phyloP scores from a whole-genome alignment of 2,113 vertebrate species.

The Cynocephalus volans region DNA sequence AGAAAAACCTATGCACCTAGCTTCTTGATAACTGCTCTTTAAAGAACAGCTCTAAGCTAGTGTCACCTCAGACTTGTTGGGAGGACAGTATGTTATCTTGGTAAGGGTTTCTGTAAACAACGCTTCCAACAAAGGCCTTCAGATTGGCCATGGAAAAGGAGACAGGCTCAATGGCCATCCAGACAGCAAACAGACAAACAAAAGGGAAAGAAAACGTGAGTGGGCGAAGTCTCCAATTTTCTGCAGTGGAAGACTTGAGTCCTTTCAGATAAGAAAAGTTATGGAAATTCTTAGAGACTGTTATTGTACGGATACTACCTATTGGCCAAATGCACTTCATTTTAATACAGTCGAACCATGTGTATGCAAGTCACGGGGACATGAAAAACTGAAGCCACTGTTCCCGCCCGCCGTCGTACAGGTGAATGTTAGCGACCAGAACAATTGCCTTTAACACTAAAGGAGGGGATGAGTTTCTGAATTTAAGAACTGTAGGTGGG shows the following conservation, averaged over 20 bases:
- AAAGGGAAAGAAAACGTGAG: constrained; percentile 84
- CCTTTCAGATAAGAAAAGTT: constrained; percentile 90
- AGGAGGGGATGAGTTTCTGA: constrained; percentile 70
- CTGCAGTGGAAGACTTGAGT: constrained; percentile 93
- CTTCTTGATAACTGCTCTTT: constrained; percentile 23
- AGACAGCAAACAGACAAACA: constrained; percentile 82
- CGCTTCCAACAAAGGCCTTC: constrained; percentile 86
- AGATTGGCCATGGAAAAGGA: constrained; percentile 87
- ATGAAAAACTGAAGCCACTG: not conserved
- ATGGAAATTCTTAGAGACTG: constrained; percentile 86
- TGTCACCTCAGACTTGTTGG: constrained; percentile 1
- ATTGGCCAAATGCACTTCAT: constrained; percentile 89
- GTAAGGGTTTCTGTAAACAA: constrained; percentile 82
- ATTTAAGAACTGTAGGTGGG: constrained; percentile 36
- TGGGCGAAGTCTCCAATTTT: constrained; percentile 90
- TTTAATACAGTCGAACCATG: constrained; percentile 80
- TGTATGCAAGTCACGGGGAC: not conserved
- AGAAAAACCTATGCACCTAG: not conserved
- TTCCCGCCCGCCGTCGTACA: not conserved
- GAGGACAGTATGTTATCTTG: constrained; percentile 59
- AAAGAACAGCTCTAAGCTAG: not conserved
- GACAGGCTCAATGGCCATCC: constrained; percentile 87
- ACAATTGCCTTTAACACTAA: accelerated
- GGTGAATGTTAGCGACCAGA: constrained; percentile 46
- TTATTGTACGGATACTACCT: constrained; percentile 84